Evolutionary conservation across 2,113 vertebrate species (phyloP).

Genomic region (Nothocercus nigrocapillus): DNA sequence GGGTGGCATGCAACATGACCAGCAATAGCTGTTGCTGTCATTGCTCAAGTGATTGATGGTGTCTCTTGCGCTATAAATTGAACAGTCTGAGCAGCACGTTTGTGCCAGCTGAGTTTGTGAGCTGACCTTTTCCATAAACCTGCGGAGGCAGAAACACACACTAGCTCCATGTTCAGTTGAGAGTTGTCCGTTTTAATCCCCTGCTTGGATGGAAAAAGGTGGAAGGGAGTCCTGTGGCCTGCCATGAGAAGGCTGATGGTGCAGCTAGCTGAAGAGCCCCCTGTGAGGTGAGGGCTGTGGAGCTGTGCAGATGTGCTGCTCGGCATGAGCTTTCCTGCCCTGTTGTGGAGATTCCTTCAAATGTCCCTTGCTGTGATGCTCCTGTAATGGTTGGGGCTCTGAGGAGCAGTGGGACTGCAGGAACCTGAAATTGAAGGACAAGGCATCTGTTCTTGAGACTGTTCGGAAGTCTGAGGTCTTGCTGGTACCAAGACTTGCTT

Average conservation of each 20-base stretch:
- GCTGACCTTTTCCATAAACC: not conserved
- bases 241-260: slow-evolving; percentile 19
- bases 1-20: rapidly evolving
- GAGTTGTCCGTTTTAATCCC: slow-evolving; percentile 39
- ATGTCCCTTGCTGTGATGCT: slow-evolving; percentile 76
- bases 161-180: not conserved
- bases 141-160: not conserved
- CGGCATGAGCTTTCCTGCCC: slow-evolving; percentile 70
- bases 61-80: rapidly evolving
- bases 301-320: not conserved
- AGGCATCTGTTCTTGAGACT: slow-evolving; percentile 61
- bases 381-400: slow-evolving; percentile 75
- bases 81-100: not conserved
- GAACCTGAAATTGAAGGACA: slow-evolving; percentile 58
- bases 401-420: slow-evolving; percentile 64
- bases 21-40: not conserved
- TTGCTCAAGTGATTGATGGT: rapidly evolving
- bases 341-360: slow-evolving; percentile 73
- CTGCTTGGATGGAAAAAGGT: slow-evolving; percentile 69
- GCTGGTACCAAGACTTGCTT: slow-evolving; percentile 42
- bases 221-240: slow-evolving; percentile 38
- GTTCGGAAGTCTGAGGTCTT: slow-evolving; percentile 32
- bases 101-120: not conserved
- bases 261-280: slow-evolving; percentile 37
- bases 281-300: too few species aligned